Conservation (phyloP, 2,797 vertebrate species). For the Heliangelus exortis region DNA sequence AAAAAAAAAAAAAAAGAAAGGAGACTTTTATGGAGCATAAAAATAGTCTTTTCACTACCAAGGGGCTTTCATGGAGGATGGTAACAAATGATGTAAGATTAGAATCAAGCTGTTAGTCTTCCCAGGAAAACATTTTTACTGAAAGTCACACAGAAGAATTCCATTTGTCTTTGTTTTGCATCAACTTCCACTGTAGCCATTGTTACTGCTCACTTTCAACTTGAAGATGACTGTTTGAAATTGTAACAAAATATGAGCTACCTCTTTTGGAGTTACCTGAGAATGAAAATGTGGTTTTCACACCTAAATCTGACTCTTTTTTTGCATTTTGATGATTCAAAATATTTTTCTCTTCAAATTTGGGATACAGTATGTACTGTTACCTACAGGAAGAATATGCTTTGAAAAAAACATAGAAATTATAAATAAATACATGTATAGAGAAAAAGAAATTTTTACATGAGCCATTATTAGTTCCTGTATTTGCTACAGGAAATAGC, state of each 20-base stretch:
- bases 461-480: neutral
- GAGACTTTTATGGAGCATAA: neutral
- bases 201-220: neutral
- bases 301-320: neutral
- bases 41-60: neutral
- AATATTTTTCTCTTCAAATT: neutral
- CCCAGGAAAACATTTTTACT: neutral
- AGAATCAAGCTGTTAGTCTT: neutral
- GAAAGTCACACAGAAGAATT: neutral
- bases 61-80: neutral
- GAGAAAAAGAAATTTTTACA: neutral
- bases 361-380: neutral
- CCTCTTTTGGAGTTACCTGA: neutral
- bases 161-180: neutral
- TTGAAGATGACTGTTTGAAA: neutral
- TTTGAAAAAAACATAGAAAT: neutral
- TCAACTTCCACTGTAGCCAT: neutral
- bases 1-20: neutral
- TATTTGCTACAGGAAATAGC: neutral
- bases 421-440: neutral
- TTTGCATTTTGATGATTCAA: neutral
- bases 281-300: neutral
- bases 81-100: neutral
- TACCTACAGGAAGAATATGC: neutral
- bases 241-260: neutral